Conservation (phyloP, 2,888 invertebrate species). For the Stenoptilia bipunctidactyla region DNA sequence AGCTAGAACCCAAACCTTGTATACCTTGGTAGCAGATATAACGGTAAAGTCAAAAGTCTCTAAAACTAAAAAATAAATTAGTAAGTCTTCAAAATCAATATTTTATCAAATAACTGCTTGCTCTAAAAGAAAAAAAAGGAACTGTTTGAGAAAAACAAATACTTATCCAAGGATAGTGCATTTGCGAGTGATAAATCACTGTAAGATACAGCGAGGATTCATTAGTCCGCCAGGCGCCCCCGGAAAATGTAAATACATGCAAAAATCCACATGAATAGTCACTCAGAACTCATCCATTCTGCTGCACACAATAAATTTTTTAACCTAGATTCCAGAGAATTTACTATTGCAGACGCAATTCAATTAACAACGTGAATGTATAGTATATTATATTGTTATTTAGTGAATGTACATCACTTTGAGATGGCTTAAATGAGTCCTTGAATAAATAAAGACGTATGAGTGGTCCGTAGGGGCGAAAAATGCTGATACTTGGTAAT, state of each 20-base stretch:
- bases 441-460: slow-evolving; percentile 53
- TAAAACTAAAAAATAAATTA: too few relatives aligned
- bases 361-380: slow-evolving; percentile 9
- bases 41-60: too few relatives aligned
- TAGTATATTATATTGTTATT: too few relatives aligned
- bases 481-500: slow-evolving; percentile 49
- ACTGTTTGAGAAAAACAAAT: slow-evolving; percentile 23
- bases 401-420: too few relatives aligned
- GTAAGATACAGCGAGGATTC: slow-evolving; percentile 9
- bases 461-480: slow-evolving; percentile 41
- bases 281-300: slow-evolving; percentile 3
- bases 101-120: too few relatives aligned
- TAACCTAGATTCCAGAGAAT: slow-evolving; percentile 6
- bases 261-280: slow-evolving; percentile 8
- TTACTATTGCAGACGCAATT: slow-evolving; percentile 8
- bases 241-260: slow-evolving; percentile 7
- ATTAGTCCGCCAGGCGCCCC: slow-evolving; percentile 14
- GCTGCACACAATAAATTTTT: slow-evolving; percentile 15
- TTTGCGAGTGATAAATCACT: slow-evolving; percentile 32
- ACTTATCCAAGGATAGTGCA: slow-evolving; percentile 32
- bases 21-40: too few relatives aligned
- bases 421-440: slow-evolving; percentile 30
- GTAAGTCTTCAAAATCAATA: too few relatives aligned
- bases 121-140: too few relatives aligned
- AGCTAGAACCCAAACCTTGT: too few relatives aligned